Evolutionary conservation across 1,140 invertebrate species (phyloP).

Genomic region (Drosophila nasuta): DNA sequence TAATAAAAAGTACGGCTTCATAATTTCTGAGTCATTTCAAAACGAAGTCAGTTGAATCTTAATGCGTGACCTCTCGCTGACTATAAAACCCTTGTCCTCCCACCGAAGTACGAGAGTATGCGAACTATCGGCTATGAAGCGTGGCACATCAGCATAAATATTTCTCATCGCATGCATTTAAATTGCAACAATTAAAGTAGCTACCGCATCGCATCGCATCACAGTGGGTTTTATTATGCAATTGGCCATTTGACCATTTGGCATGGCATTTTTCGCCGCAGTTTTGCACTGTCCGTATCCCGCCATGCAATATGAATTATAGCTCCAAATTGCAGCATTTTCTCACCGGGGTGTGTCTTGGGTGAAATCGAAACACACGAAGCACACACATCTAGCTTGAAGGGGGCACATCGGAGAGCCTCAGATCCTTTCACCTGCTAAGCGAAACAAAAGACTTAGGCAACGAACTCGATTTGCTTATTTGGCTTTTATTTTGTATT

Average conservation of each 20-base stretch:
- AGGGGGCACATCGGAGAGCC: not conserved
- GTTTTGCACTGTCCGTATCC: slow-evolving; percentile 35
- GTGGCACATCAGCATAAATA: slow-evolving; percentile 22
- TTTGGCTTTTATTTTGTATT: slow-evolving; percentile 50
- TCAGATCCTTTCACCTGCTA: slow-evolving; percentile 71
- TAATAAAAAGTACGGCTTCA: too few species aligned
- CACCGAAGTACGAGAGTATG: slow-evolving; percentile 1
- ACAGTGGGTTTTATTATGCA: slow-evolving; percentile 53
- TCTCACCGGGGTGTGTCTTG: slow-evolving; percentile 62
- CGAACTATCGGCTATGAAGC: slow-evolving; percentile 29
- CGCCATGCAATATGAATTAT: slow-evolving; percentile 63
- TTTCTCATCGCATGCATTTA: slow-evolving; percentile 58
- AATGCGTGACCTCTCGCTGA: slow-evolving; percentile 12
- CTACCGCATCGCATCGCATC: slow-evolving; percentile 72
- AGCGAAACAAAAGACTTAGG: slow-evolving; percentile 79
- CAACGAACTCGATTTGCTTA: slow-evolving; percentile 65
- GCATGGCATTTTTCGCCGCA: slow-evolving; percentile 30
- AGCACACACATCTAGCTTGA: not conserved
- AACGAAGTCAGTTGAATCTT: not conserved
- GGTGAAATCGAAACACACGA: slow-evolving; percentile 36
- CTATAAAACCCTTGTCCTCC: slow-evolving; percentile 13
- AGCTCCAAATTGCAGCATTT: slow-evolving; percentile 55
- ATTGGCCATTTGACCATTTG: slow-evolving; percentile 37
- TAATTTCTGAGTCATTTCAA: too few species aligned
- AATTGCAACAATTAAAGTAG: slow-evolving; percentile 70